Conservation (phyloP, 1,140 invertebrate species). For the Papilio glaucus region DNA sequence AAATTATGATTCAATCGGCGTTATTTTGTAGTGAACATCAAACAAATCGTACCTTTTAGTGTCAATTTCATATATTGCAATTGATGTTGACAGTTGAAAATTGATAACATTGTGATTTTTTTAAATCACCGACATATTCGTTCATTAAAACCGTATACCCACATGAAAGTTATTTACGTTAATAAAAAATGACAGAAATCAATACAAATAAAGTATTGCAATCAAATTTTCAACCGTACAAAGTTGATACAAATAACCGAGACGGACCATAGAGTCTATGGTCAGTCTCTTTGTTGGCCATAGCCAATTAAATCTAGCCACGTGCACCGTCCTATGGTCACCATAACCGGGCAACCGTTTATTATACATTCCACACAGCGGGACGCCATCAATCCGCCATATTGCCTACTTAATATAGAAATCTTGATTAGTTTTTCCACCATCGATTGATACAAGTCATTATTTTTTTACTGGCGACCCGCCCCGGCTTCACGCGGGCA, state of each 20-base stretch:
- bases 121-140: too few relatives aligned
- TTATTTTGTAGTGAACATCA: too few relatives aligned
- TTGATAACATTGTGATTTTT: too few relatives aligned
- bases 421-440: slow-evolving; percentile 15
- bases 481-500: too few relatives aligned
- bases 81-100: too few relatives aligned
- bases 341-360: slow-evolving; percentile 5
- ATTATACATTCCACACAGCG: slow-evolving; percentile 18
- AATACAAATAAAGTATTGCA: too few relatives aligned
- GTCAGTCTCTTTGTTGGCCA: slow-evolving; percentile 14
- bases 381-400: slow-evolving; percentile 12
- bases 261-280: not conserved
- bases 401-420: not conserved
- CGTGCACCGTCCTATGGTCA: not conserved
- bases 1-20: too few relatives aligned
- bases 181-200: too few relatives aligned
- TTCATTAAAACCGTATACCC: too few relatives aligned
- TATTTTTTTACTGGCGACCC: not conserved
- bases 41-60: too few relatives aligned
- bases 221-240: not conserved
- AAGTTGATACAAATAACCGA: not conserved
- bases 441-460: not conserved
- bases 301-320: slow-evolving; percentile 13
- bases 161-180: too few relatives aligned
- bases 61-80: too few relatives aligned